Conservation (phyloP, 2,797 vertebrate species). For the Arctocebus calabarensis region DNA sequence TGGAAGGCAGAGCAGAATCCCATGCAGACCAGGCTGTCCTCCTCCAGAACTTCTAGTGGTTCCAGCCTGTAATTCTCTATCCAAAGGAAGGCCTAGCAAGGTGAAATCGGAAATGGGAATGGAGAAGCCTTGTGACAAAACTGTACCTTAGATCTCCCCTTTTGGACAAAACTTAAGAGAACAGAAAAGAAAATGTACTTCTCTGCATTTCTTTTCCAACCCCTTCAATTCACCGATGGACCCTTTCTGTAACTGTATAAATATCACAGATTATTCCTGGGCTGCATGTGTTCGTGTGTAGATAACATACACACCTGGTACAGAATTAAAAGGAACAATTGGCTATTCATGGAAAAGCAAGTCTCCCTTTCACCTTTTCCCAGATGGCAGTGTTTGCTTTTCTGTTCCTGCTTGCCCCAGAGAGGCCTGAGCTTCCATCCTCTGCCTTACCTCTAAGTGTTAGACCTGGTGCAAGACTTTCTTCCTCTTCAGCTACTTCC, state of each 20-base stretch:
- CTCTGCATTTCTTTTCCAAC: not conserved
- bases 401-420: not conserved
- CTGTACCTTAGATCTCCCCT: no score
- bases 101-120: not conserved
- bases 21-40: not conserved
- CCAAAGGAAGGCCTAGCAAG: not conserved
- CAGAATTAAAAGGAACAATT: constrained; percentile 37
- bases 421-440: not conserved
- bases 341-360: not conserved
- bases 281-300: not conserved
- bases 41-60: not conserved
- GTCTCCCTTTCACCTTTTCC: not conserved
- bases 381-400: constrained; percentile 46
- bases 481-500: not conserved
- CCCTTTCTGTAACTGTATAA: not conserved
- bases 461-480: not conserved
- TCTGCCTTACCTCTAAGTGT: not conserved
- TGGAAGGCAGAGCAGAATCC: not conserved
- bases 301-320: not conserved
- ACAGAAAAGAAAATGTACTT: not conserved
- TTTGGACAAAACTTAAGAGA: not conserved
- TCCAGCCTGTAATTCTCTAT: not conserved
- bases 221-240: not conserved
- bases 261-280: not conserved
- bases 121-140: not conserved